Evolutionary conservation across 2,888 invertebrate genomes (phyloP), one percentile per base, ranked within the genome.

Genomic region (Heliconius ethilla): DNA sequence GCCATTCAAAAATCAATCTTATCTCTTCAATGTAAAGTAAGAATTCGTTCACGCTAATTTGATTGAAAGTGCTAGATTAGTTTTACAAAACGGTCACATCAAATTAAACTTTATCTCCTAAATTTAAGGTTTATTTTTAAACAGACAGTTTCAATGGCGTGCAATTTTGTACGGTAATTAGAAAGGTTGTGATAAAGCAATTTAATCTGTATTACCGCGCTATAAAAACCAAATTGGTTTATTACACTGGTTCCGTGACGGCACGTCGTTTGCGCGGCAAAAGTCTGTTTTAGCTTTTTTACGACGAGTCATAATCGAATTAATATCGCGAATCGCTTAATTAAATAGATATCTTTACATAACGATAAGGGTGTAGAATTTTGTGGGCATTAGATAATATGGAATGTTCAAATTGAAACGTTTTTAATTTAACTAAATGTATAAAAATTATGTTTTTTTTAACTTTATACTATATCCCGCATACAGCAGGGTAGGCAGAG

Each of bases 301-400:
- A 92, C 89, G 89, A 88, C 85, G 84, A 88, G 90, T 88, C 87
- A 90, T 93, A 92, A 92, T 92, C 93, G 92, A 92, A 91, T 92
- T 92, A 92, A 92, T 92, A 93, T 92, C 87, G 91, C 89, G 87
- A 89, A 92, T 91, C 92, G 87, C 89, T 93, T 92, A 92, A 93
- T 93, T 93, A 91, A 92, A 93, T 92, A 91, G 92, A 91, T 91
- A 89, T 87, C 85, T 85, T 87, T 85, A 84, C 85, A 83, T 82
- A 85, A 84, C 83, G 79, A 82, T 81, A 78, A 75, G 76, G 79
- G 78, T 72, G 79, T 81, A 76, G 59, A 76, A 78, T 80, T 82
- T 81, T 77, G 72, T 72, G 29, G 33, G 67, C 62, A 78, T 79
- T 78, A 79, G 80, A 70, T 67, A 74, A 40, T 75, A 74, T 78